Percentiles rank a stretch among this genome's conserved stretches.
Evolutionary conservation across 2,113 vertebrate genomes (phyloP).

Genomic region (Neogobius melanostomus): DNA sequence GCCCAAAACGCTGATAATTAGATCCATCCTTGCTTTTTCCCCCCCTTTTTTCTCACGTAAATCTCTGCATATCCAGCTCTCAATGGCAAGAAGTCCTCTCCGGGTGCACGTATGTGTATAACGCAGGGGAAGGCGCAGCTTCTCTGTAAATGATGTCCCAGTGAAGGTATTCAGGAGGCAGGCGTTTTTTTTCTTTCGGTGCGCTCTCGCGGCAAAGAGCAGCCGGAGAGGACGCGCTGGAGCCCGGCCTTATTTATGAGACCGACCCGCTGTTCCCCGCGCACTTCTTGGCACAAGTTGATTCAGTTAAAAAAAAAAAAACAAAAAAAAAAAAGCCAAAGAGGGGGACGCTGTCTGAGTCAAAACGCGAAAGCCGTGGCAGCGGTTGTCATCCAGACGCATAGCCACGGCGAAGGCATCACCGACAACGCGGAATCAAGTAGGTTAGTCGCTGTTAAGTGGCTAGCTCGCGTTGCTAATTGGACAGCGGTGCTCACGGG

Average conservation of each 20-base stretch:
- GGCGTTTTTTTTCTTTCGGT: slow-evolving; percentile 9
- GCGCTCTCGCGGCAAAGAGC: slow-evolving; percentile 18
- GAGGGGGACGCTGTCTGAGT: neutral
- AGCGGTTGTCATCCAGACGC: slow-evolving; percentile 3
- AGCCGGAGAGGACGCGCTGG: slow-evolving; percentile 33
- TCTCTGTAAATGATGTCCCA: slow-evolving; percentile 39
- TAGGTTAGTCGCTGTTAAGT: slow-evolving; percentile 4
- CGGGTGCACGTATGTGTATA: slow-evolving; percentile 45
- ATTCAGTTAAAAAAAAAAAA: too few relatives aligned
- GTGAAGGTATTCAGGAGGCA: slow-evolving; percentile 39
- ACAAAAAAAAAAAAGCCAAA: neutral
- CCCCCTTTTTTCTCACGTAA: slow-evolving; percentile 67
- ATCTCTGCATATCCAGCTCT: slow-evolving; percentile 87
- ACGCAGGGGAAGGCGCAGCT: slow-evolving; percentile 16
- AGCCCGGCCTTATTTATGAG: neutral
- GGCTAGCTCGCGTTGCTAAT: slow-evolving; percentile 17
- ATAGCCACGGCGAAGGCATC: slow-evolving; percentile 26
- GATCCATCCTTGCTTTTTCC: slow-evolving; percentile 80
- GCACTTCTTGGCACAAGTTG: neutral
- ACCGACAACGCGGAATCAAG: neutral
- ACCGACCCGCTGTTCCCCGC: neutral
- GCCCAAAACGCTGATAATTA: slow-evolving; percentile 84
- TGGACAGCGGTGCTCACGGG: slow-evolving; percentile 24
- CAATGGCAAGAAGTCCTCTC: slow-evolving; percentile 70
- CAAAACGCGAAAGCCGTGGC: slow-evolving; percentile 46